phyloP scores from a whole-genome alignment of 1,140 invertebrate genomes.

The Cydia fagiglandana region DNA sequence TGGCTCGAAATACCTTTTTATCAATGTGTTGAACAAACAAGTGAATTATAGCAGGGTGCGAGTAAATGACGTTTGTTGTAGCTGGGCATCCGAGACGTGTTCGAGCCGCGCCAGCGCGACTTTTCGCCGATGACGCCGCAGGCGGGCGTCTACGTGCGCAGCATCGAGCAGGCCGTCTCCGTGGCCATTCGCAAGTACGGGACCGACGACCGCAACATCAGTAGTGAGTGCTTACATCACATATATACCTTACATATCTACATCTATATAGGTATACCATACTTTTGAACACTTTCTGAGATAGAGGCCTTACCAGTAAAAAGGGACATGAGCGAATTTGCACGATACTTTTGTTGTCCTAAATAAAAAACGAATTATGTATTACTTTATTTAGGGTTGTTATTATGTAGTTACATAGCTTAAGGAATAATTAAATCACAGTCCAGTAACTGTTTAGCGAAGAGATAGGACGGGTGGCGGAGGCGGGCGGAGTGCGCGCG shows the following conservation, averaged over 20 bases:
- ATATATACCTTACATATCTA: too few relatives aligned
- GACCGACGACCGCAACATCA: slow-evolving; percentile 75
- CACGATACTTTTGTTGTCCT: too few relatives aligned
- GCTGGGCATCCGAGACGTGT: slow-evolving; percentile 87
- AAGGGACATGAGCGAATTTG: too few relatives aligned
- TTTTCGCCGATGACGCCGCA: slow-evolving; percentile 88
- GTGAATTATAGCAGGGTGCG: background rate
- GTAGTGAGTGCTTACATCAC: slow-evolving; percentile 72
- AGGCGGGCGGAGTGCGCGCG: too few relatives aligned
- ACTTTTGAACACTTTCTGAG: too few relatives aligned
- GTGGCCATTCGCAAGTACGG: slow-evolving; percentile 88
- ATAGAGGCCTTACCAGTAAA: too few relatives aligned
- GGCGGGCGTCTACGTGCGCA: slow-evolving; percentile 86
- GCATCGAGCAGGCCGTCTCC: slow-evolving; percentile 89
- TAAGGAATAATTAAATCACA: background rate
- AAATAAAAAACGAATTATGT: too few relatives aligned
- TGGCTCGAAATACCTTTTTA: too few relatives aligned
- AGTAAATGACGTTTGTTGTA: slow-evolving; percentile 57
- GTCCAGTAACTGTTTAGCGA: background rate
- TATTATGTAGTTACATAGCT: background rate
- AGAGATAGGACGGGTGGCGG: background rate
- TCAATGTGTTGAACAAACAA: too few relatives aligned
- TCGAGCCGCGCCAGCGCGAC: slow-evolving; percentile 87
- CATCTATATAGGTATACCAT: too few relatives aligned
- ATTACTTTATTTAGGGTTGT: too few relatives aligned